Evolutionary conservation across 2,888 invertebrate species (phyloP).

Genomic region (Agriotes lineatus): DNA sequence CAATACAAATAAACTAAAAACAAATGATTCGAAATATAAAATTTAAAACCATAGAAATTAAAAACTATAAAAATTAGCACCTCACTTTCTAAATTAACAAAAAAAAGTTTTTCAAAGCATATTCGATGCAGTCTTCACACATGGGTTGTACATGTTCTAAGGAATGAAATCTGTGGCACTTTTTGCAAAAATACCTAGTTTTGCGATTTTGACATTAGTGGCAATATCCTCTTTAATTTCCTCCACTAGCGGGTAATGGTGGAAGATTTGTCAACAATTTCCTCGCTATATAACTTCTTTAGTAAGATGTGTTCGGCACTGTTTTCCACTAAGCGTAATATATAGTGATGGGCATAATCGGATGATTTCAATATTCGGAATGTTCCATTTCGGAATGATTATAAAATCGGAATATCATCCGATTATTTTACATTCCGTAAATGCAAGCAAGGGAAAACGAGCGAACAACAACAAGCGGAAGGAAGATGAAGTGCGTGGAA

Average conservation of each 20-base stretch:
- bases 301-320: not conserved
- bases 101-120: not conserved
- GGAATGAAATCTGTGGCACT: not conserved
- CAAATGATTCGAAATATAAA: not conserved
- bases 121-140: not conserved
- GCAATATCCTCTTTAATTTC: not conserved
- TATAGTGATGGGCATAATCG: too few relatives aligned
- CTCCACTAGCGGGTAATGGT: not conserved
- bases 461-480: too few relatives aligned
- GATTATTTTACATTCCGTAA: too few relatives aligned
- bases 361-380: too few relatives aligned
- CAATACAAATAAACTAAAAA: not conserved
- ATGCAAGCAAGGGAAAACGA: too few relatives aligned
- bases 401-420: too few relatives aligned
- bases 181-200: not conserved
- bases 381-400: too few relatives aligned
- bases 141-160: not conserved
- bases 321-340: not conserved
- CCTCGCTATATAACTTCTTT: too few relatives aligned
- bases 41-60: not conserved
- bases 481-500: too few relatives aligned
- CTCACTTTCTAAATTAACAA: conserved; percentile 1
- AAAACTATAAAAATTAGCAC: not conserved
- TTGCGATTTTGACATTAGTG: not conserved
- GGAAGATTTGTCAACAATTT: not conserved